Evolutionary conservation across 2,113 vertebrate species (phyloP), one percentile per base, ranked within the genome.

Genomic region (Macrotus californicus): DNA sequence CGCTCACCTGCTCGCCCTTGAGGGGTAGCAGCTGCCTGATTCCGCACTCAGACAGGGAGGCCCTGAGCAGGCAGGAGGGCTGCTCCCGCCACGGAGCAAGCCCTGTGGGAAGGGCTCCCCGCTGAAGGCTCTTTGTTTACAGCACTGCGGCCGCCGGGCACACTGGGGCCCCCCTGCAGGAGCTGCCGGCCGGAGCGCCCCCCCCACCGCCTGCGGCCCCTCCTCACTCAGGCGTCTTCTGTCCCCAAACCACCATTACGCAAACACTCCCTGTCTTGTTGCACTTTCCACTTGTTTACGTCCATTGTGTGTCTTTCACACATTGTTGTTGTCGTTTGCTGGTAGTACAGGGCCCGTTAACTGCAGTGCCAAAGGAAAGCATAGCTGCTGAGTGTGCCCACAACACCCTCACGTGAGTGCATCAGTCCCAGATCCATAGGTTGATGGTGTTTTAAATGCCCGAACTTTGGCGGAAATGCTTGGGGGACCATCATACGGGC

Each of bases 161-260:
- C 9, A 39, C 16, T 3, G 59, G 56, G 6, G 48, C 39, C 56
- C 41, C 22, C 0, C 4, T 1, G 5, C 34, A 14, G 18, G 0
- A 14, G 2, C 52, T 0, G 1, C 31, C 0, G 5, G n/a, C 1
- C 2, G 7, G 1, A 1, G 46, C 22, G 0, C 22, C 16, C 36
- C 18, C 8, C 12, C 39, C 7, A 31, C 39, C 5, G 52, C 16
- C 31, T 15, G 4, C 0, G 24, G 11, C 59, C 24, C 41, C 15
- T 31, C 31, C n/a, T 73, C 54, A 10, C 3, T 14, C 36, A 34
- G 4, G 19, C 2, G 6, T 16, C 39, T 54, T 39, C 81, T 8
- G 31, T 34, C 29, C 2, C 5, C 7, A 70, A 64, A 46, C 7
- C 14, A 10, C 31, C 39, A 0, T 46, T 39, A 8, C 31, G 5